phyloP scores from a whole-genome alignment of 2,797 vertebrate species.

The Enteromius viviparus region DNA sequence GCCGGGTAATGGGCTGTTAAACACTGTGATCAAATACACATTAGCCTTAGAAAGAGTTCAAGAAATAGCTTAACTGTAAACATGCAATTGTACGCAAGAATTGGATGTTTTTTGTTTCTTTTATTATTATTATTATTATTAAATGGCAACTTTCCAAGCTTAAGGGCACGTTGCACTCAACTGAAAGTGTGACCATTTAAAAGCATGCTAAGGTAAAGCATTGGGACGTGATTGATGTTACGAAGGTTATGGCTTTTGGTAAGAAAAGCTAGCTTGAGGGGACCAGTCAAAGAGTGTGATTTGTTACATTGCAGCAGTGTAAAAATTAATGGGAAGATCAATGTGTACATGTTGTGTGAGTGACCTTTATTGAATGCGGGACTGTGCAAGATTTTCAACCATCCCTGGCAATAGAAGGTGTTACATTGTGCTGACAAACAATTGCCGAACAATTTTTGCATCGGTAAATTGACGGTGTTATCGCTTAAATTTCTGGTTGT shows the following conservation, averaged over 20 bases:
- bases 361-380: constrained; percentile 59
- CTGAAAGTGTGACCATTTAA: constrained; percentile 59
- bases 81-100: constrained; percentile 6
- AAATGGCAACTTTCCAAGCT: constrained; percentile 35
- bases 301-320: constrained; percentile 60
- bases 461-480: background rate
- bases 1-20: background rate
- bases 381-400: constrained; percentile 47
- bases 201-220: constrained; percentile 40
- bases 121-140: background rate
- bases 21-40: constrained; percentile 14
- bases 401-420: constrained; percentile 16
- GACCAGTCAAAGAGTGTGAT: constrained; percentile 66
- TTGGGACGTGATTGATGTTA: constrained; percentile 43
- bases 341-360: constrained; percentile 57
- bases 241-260: constrained; percentile 61
- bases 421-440: constrained; percentile 20
- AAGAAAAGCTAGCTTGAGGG: constrained; percentile 67
- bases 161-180: constrained; percentile 40
- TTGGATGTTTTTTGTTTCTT: background rate
- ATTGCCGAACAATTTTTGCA: background rate
- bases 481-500: background rate
- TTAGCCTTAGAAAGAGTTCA: background rate
- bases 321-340: constrained; percentile 65
- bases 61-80: constrained; percentile 23